phyloP scores from a whole-genome alignment of 2,797 vertebrate species.

The Lacerta bilineata region DNA sequence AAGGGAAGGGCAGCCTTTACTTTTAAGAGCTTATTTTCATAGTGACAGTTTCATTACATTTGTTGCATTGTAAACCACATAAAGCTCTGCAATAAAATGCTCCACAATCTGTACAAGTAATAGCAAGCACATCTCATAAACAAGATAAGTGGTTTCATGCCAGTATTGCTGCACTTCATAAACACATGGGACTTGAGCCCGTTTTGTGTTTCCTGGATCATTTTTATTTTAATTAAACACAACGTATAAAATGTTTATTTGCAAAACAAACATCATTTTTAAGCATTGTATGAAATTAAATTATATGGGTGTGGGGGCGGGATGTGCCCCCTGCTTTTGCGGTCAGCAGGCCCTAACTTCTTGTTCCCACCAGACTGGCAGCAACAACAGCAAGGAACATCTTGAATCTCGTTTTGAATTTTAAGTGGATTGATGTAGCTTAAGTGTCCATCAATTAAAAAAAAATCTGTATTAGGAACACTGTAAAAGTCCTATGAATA shows the following conservation, averaged over 20 bases:
- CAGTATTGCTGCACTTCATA: conserved; percentile 84
- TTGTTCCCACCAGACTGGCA: not conserved
- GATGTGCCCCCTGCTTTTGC: conserved; percentile 19
- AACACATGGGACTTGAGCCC: conserved; percentile 80
- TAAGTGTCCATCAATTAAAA: conserved; percentile 75
- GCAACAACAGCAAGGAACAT: too few relatives aligned
- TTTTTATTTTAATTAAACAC: conserved; percentile 88
- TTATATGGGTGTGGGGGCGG: conserved; percentile 25
- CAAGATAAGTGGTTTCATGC: conserved; percentile 84
- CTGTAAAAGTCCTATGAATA: conserved; percentile 74
- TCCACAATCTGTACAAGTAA: conserved; percentile 83
- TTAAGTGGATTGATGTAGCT: conserved; percentile 73
- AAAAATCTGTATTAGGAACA: conserved; percentile 70
- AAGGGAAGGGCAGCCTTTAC: conserved; percentile 12
- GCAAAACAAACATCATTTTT: conserved; percentile 82
- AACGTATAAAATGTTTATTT: conserved; percentile 84
- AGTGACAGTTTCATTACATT: conserved; percentile 82
- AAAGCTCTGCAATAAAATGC: conserved; percentile 83
- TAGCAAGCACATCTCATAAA: conserved; percentile 85
- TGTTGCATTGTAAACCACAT: conserved; percentile 83
- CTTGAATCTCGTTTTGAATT: conserved; percentile 59
- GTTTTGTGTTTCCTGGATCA: conserved; percentile 77
- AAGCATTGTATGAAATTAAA: conserved; percentile 79
- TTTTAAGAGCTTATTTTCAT: conserved; percentile 76
- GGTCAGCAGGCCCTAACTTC: conserved; percentile 58